Conservation (phyloP, 2,888 invertebrate genomes). For the Rhagophthalmus giganteus region DNA sequence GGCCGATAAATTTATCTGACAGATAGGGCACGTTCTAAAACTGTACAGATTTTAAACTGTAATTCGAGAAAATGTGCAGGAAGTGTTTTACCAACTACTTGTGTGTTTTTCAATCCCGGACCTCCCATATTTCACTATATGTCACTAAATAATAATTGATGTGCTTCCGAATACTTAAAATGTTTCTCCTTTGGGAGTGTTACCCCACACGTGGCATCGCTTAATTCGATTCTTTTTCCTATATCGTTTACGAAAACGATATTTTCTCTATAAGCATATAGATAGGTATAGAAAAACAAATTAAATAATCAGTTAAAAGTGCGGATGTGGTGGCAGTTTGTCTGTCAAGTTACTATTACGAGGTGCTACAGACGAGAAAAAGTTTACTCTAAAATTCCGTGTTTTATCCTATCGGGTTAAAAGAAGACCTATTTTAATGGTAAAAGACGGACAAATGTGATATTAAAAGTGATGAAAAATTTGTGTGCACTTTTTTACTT, state of each 20-base stretch:
- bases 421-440: slow-evolving; percentile 11
- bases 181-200: not conserved
- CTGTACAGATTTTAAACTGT: too few relatives aligned
- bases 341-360: slow-evolving; percentile 49
- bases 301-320: slow-evolving; percentile 31
- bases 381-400: slow-evolving; percentile 48
- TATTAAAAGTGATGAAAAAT: slow-evolving; percentile 43
- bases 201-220: not conserved
- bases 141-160: slow-evolving; percentile 4
- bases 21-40: too few relatives aligned
- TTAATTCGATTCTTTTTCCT: too few relatives aligned
- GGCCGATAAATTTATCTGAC: too few relatives aligned
- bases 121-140: slow-evolving; percentile 3
- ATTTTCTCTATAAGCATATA: too few relatives aligned
- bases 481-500: slow-evolving; percentile 36
- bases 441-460: slow-evolving; percentile 37
- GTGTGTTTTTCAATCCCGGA: not conserved
- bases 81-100: too few relatives aligned
- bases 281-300: slow-evolving; percentile 5
- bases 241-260: too few relatives aligned
- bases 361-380: slow-evolving; percentile 49
- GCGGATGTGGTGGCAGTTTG: slow-evolving; percentile 52
- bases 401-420: slow-evolving; percentile 35
- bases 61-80: too few relatives aligned
- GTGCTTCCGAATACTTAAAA: slow-evolving; percentile 1